Conservation (phyloP, 92 coral and sea anemone species). For the Umimayanthus kanabou region DNA sequence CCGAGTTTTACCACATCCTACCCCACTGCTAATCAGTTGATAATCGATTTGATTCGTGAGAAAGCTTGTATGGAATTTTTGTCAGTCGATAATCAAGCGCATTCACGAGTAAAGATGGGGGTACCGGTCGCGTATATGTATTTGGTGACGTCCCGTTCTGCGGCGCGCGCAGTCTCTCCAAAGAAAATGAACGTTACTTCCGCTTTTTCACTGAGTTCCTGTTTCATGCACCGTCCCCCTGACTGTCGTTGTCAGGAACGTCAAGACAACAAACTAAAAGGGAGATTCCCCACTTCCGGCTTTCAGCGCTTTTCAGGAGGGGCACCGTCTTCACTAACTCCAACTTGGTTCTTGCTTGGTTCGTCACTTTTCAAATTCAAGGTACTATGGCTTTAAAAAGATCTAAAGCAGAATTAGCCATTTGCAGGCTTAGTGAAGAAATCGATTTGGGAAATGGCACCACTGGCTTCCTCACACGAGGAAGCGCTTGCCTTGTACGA, state of each 20-base stretch:
- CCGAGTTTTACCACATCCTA: too few relatives aligned
- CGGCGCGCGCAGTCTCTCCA: too few relatives aligned
- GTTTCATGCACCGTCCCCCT: not conserved
- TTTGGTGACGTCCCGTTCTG: too few relatives aligned
- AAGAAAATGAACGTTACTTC: too few relatives aligned
- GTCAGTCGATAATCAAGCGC: too few relatives aligned
- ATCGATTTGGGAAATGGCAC: constrained; percentile 7
- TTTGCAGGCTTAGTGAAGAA: constrained; percentile 36
- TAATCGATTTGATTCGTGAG: too few relatives aligned
- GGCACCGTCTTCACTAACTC: not conserved
- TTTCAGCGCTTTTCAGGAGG: not conserved
- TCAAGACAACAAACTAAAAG: not conserved
- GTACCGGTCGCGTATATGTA: too few relatives aligned
- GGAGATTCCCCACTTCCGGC: constrained; percentile 19
- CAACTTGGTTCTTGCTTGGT: too few relatives aligned
- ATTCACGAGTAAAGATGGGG: too few relatives aligned
- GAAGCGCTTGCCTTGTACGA: constrained; percentile 29
- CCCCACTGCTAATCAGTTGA: too few relatives aligned
- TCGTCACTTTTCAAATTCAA: not conserved
- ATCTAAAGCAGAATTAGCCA: not conserved
- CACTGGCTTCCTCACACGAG: not conserved
- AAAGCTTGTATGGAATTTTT: too few relatives aligned
- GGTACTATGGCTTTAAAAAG: not conserved
- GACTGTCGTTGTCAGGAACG: not conserved
- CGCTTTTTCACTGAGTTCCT: too few relatives aligned